Conservation (phyloP, 2,113 vertebrate genomes). For the Urocynchramus pylzowi region DNA sequence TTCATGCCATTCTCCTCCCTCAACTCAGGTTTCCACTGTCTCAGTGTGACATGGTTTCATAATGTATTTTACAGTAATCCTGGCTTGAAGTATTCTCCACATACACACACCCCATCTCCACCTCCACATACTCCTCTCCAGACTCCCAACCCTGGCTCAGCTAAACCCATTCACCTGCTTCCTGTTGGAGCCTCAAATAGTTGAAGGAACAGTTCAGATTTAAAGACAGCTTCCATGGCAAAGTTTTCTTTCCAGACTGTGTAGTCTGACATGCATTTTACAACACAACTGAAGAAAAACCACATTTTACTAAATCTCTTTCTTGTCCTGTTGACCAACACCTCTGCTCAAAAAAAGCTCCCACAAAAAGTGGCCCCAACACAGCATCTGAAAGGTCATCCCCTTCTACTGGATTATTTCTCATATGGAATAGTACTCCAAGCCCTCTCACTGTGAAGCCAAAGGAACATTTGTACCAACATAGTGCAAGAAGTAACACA, state of each 20-base stretch:
- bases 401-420: neutral
- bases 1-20: neutral
- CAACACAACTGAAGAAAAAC: neutral
- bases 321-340: neutral
- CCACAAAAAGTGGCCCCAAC: neutral
- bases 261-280: neutral
- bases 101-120: neutral
- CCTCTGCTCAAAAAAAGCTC: neutral
- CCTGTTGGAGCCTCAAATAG: neutral
- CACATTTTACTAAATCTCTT: neutral
- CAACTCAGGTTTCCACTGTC: neutral
- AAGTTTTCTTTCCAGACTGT: neutral
- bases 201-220: neutral
- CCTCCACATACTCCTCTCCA: neutral
- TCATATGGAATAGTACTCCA: neutral
- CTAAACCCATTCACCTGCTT: neutral
- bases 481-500: conserved; percentile 16
- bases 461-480: neutral
- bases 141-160: neutral
- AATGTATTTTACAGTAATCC: neutral
- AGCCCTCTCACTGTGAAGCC: neutral
- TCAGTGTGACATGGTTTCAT: neutral
- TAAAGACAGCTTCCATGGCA: neutral
- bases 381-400: neutral
- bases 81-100: neutral